Evolutionary conservation across 2,797 vertebrate genomes (phyloP).

Genomic region (Valencia hispanica): DNA sequence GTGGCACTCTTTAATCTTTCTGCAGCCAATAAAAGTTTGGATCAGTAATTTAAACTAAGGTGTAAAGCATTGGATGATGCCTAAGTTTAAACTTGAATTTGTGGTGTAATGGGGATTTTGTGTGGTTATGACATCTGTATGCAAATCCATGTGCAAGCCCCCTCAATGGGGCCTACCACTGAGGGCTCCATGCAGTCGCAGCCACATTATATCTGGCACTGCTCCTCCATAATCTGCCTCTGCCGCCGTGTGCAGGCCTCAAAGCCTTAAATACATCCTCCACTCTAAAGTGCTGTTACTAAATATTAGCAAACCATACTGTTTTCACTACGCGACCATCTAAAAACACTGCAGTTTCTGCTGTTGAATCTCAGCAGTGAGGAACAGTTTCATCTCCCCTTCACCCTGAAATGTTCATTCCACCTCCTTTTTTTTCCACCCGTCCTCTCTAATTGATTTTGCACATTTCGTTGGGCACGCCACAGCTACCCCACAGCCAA

Average conservation of each 20-base stretch:
- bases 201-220: slow-evolving; percentile 78
- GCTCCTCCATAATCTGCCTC: slow-evolving; percentile 78
- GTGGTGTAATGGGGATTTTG: not conserved
- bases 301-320: slow-evolving; percentile 60
- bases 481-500: slow-evolving; percentile 68
- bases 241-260: slow-evolving; percentile 66
- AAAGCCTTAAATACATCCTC: slow-evolving; percentile 76
- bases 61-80: not conserved
- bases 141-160: slow-evolving; percentile 26
- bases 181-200: slow-evolving; percentile 77
- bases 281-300: slow-evolving; percentile 55
- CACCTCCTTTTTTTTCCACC: slow-evolving; percentile 45
- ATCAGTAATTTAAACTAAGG: not conserved
- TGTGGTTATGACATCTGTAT: slow-evolving; percentile 28
- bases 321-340: slow-evolving; percentile 62
- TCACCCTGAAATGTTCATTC: slow-evolving; percentile 39
- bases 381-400: slow-evolving; percentile 54
- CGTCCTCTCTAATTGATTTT: slow-evolving; percentile 74
- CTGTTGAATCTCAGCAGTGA: slow-evolving; percentile 43
- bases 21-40: slow-evolving; percentile 4
- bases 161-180: slow-evolving; percentile 47
- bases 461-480: slow-evolving; percentile 73
- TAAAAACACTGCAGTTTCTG: slow-evolving; percentile 25
- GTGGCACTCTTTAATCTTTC: slow-evolving; percentile 47
- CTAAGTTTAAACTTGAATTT: not conserved